Base-by-base conservation (phyloP, 2,888 invertebrate species). In the Cyaniris semiargus region DNA sequence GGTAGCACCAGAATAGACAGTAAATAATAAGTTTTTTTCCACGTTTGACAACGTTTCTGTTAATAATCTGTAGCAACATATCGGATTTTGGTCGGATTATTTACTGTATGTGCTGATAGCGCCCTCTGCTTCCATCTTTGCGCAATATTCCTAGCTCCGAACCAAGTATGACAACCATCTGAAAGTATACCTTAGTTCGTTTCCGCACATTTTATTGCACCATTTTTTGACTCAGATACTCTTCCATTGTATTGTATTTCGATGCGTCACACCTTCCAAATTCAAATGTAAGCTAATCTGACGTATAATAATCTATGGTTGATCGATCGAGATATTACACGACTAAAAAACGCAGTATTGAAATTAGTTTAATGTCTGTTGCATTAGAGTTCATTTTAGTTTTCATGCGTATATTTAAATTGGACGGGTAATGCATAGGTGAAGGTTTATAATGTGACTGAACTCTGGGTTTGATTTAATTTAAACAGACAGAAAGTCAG, bases 391-490 rank as follows among this genome's bases (percentile, higher is more conserved):
- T 21, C 44, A 15, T 21, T 44, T 44, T 10, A 23, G 15, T 21
- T 4, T 23, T 66, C 27, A 15, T 72, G 18, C 18, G 70, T 13
- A 18, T 53, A 44, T 48, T 53, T 23, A 74, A 74, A 27, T 18
- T 74, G 74, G 74, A 8, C 74, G 48, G 53, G 86, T 86, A 86
- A 83, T 86, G 86, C 84, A 82, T 83, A 83, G 83, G 81, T 82
- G 79, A 79, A 72, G 80, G 82, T 82, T 83, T 84, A 82, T 81
- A 81, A 82, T 86, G 87, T 87, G 84, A 87, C 87, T 89, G 89
- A 90, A 89, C 87, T 89, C 86, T 87, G 87, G 84, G 89, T 87
- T 88, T 87, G 88, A 87, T 80, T 89, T 85, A 80, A 83, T 87
- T 85, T 85, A 83, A 85, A 82, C n/a, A 6, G 48, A 48, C 48